These are phyloP conservation scores for Drosophila eohydei DNA, from an alignment of 2,888 invertebrate genomes.

Conservation along the genomic window DNA sequence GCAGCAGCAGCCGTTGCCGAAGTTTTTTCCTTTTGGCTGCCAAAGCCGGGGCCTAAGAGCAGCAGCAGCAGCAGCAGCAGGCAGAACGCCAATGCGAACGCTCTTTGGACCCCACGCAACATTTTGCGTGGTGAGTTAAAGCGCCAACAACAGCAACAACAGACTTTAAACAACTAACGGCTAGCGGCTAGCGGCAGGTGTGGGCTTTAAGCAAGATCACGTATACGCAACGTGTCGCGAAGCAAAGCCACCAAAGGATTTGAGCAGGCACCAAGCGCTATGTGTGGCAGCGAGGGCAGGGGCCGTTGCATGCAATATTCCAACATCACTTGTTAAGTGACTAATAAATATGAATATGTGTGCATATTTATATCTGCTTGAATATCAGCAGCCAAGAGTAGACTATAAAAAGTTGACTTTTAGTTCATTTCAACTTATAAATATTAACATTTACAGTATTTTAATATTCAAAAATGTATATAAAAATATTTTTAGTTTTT, in stretches of 20 bases:
- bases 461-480: too few relatives aligned
- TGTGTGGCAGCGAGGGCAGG: too few relatives aligned
- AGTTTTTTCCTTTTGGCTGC: conserved; percentile 9
- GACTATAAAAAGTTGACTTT: too few relatives aligned
- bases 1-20: conserved; percentile 35
- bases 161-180: conserved; percentile 1
- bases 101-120: conserved; percentile 49
- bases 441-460: too few relatives aligned
- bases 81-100: conserved; percentile 18
- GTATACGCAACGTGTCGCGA: conserved; percentile 52
- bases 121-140: conserved; percentile 49
- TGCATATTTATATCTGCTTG: too few relatives aligned
- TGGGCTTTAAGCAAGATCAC: conserved; percentile 45
- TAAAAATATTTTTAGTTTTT: too few relatives aligned
- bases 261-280: too few relatives aligned
- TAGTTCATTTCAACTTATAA: too few relatives aligned
- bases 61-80: conserved; percentile 13
- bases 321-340: too few relatives aligned
- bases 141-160: conserved; percentile 11
- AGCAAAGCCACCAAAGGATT: neutral
- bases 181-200: conserved; percentile 16
- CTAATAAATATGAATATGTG: too few relatives aligned
- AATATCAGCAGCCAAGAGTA: too few relatives aligned
- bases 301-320: too few relatives aligned
- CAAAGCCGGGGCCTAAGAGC: conserved; percentile 46